Conservation (phyloP, 2,797 vertebrate genomes). For the Nothura maculosa region DNA sequence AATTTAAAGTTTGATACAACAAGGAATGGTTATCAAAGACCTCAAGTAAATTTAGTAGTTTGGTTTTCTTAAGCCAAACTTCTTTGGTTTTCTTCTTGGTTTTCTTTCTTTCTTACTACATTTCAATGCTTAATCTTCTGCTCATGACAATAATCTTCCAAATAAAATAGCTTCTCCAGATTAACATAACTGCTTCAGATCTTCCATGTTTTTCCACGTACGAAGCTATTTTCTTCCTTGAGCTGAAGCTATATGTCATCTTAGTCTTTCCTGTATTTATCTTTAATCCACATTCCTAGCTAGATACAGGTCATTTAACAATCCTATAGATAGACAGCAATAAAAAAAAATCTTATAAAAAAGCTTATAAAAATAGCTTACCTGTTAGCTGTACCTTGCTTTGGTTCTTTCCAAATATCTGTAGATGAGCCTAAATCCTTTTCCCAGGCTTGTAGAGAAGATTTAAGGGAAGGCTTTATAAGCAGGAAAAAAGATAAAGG, state of each 20-base stretch:
- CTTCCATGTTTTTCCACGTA: slow-evolving; percentile 28
- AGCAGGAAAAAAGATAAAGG: not conserved
- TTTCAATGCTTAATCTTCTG: slow-evolving; percentile 34
- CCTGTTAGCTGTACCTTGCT: slow-evolving; percentile 37
- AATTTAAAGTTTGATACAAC: accelerated
- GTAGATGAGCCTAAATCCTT: slow-evolving; percentile 25
- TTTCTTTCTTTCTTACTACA: too few relatives aligned
- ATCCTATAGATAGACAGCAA: not conserved
- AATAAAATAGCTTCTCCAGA: slow-evolving; percentile 43
- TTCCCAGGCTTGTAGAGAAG: not conserved
- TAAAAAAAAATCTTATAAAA: slow-evolving; percentile 17
- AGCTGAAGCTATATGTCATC: slow-evolving; percentile 25
- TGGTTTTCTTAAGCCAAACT: slow-evolving; percentile 48
- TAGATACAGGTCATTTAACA: slow-evolving; percentile 46
- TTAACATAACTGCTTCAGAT: slow-evolving; percentile 52
- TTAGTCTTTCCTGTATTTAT: slow-evolving; percentile 40
- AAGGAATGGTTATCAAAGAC: not conserved
- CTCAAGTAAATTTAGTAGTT: not conserved
- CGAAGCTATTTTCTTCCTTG: slow-evolving; percentile 23
- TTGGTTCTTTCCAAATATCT: slow-evolving; percentile 11
- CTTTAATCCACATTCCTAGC: slow-evolving; percentile 52
- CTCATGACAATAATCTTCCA: slow-evolving; percentile 32
- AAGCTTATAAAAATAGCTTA: slow-evolving; percentile 15
- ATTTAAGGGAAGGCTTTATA: not conserved
- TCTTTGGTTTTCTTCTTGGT: too few relatives aligned